Conservation (phyloP, 2,888 invertebrate species). For the Maniola hyperantus region DNA sequence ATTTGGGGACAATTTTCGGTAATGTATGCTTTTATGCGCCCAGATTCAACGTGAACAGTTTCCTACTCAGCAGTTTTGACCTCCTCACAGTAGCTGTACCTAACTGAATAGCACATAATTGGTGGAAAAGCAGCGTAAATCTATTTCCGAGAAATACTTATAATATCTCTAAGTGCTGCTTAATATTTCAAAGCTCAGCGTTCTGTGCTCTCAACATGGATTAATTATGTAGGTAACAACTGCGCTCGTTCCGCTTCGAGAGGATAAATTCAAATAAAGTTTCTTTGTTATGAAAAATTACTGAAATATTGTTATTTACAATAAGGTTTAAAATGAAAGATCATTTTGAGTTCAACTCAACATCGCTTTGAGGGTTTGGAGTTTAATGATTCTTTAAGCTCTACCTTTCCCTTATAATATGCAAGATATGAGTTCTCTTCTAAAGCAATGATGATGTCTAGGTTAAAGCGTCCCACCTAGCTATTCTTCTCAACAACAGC, state of each 20-base stretch:
- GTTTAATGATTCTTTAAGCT: no score
- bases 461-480: no score
- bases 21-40: neutral
- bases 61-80: neutral
- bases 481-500: no score
- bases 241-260: neutral
- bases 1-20: neutral
- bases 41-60: neutral
- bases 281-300: no score
- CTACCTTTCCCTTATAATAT: no score
- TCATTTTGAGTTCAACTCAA: no score
- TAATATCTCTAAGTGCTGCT: conserved; percentile 12
- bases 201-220: conserved; percentile 1
- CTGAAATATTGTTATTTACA: no score
- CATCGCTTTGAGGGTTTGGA: no score
- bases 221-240: conserved; percentile 19
- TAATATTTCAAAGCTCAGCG: conserved; percentile 1
- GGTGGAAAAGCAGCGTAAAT: neutral
- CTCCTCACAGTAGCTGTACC: no score
- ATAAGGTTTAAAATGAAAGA: no score
- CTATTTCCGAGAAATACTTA: conserved; percentile 7
- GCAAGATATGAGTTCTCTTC: no score
- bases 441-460: no score
- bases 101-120: neutral
- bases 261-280: neutral